These are phyloP conservation scores for Penaeus chinensis DNA, from an alignment of 1,140 invertebrate species.

Conservation along the genomic window DNA sequence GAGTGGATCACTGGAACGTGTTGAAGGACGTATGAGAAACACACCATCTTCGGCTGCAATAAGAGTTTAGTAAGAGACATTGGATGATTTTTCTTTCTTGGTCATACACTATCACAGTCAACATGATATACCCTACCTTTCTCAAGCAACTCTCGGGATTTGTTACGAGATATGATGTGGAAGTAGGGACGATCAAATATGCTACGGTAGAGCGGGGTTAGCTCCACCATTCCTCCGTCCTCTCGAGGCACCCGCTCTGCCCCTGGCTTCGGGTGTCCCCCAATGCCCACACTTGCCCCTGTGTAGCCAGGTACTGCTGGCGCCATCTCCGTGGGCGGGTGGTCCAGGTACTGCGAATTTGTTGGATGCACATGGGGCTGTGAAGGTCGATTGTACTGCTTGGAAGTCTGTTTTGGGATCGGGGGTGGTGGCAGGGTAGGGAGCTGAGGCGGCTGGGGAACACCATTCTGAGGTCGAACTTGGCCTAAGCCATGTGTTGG, in stretches of 20 bases:
- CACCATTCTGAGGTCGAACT: no score
- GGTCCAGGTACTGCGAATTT: no score
- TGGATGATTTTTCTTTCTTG: not conserved
- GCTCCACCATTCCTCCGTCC: not conserved
- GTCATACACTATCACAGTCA: not conserved
- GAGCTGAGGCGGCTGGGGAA: no score
- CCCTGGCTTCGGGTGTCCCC: no score
- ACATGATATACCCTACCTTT: not conserved
- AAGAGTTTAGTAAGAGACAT: not conserved
- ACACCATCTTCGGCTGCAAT: slow-evolving; percentile 19
- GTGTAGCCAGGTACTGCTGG: no score
- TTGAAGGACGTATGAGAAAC: slow-evolving; percentile 35
- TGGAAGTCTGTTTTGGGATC: no score
- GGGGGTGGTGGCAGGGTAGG: no score
- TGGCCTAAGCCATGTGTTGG: no score
- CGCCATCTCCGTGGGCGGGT: no score
- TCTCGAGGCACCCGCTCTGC: not conserved
- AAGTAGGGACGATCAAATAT: not conserved
- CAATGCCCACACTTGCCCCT: no score
- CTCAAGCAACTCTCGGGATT: not conserved
- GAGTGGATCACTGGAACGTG: slow-evolving; percentile 26
- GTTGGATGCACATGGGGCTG: no score
- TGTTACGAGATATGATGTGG: not conserved
- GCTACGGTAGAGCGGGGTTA: slow-evolving; percentile 2
- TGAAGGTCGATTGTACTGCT: no score